These are phyloP conservation scores for Schizopygopsis pylzovi DNA, from an alignment of 2,797 vertebrate genomes.

Conservation along the genomic window DNA sequence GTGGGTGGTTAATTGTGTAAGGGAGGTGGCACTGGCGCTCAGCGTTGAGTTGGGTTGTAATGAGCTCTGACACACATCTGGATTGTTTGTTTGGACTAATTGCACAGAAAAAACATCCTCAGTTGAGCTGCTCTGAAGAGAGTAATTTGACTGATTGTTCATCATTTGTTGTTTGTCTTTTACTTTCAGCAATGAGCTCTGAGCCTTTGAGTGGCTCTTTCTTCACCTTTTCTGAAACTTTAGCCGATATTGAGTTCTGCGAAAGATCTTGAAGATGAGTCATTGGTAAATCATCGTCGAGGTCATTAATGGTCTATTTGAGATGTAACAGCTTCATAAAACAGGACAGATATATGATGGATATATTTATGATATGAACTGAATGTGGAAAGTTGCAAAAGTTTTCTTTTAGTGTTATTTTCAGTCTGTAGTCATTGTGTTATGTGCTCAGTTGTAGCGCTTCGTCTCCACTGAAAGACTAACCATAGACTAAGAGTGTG, in stretches of 20 bases:
- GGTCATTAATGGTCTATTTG: neutral
- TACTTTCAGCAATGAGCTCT: neutral
- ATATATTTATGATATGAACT: neutral
- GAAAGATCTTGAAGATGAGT: neutral
- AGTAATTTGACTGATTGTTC: conserved; percentile 13
- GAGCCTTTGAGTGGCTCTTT: neutral
- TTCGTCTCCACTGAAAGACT: neutral
- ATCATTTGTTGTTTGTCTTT: neutral
- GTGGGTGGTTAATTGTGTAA: conserved; percentile 42
- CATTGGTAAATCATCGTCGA: neutral
- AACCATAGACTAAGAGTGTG: neutral
- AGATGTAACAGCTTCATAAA: neutral
- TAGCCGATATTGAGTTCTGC: neutral
- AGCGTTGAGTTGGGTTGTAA: neutral
- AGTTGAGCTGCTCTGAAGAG: neutral
- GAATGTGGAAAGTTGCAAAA: neutral
- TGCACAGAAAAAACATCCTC: neutral
- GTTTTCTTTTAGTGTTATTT: neutral
- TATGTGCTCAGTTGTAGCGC: neutral
- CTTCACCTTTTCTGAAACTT: neutral
- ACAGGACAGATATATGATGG: neutral
- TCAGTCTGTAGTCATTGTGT: neutral
- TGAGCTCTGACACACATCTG: conserved; percentile 6
- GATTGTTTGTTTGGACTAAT: conserved; percentile 24
- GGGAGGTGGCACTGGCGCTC: conserved; percentile 1